Percentiles rank a stretch among this genome's conserved stretches.
Evolutionary conservation across 2,113 vertebrate species (phyloP).

Genomic region (Siniperca knerii): DNA sequence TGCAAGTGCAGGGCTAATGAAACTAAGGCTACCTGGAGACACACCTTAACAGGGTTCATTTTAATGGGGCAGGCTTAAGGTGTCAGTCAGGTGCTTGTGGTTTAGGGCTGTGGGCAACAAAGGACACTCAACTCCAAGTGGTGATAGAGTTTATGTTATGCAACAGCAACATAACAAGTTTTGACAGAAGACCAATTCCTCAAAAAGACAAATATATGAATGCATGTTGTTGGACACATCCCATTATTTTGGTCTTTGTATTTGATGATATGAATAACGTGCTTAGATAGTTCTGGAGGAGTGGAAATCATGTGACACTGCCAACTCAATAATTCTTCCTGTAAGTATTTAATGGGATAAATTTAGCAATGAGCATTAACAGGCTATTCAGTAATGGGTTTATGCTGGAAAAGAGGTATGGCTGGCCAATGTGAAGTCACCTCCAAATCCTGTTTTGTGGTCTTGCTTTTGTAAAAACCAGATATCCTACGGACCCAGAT

Average conservation of each 20-base stretch:
- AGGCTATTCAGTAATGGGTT: conserved; percentile 22
- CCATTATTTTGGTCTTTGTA: conserved; percentile 20
- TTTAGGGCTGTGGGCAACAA: conserved; percentile 38
- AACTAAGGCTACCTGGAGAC: conserved; percentile 73
- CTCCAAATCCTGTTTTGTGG: conserved; percentile 4
- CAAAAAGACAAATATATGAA: not conserved
- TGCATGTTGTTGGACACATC: not conserved
- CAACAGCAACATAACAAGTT: conserved; percentile 60
- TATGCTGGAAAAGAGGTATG: not conserved
- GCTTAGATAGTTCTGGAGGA: not conserved
- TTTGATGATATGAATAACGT: conserved; percentile 10
- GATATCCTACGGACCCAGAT: not conserved
- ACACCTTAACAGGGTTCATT: conserved; percentile 68
- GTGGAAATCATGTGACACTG: not conserved
- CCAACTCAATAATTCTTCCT: conserved; percentile 4
- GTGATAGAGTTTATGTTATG: conserved; percentile 62
- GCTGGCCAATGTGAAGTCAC: not conserved
- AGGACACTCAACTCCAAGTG: conserved; percentile 17
- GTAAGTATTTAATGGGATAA: conserved; percentile 40
- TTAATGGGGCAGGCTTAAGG: conserved; percentile 64
- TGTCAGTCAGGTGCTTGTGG: conserved; percentile 63
- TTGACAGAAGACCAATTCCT: conserved; percentile 29
- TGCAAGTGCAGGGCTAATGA: conserved; percentile 61
- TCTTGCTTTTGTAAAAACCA: not conserved
- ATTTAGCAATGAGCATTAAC: conserved; percentile 9